Conservation (phyloP, 2,888 invertebrate genomes). For the Drosophila maculinotata region DNA sequence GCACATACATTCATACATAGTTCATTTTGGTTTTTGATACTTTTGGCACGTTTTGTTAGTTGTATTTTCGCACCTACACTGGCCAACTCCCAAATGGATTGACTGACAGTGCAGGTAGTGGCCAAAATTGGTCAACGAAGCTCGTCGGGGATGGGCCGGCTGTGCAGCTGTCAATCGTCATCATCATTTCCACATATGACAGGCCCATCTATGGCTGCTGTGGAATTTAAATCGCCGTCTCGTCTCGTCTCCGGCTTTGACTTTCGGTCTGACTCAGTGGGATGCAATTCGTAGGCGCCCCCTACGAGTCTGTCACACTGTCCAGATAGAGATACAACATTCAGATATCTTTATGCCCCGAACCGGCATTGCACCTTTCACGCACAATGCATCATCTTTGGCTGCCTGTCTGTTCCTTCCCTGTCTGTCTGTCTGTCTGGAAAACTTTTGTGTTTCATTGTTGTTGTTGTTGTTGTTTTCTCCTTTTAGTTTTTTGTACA, state of each 20-base stretch:
- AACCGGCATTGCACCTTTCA: slow-evolving; percentile 73
- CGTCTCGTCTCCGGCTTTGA: slow-evolving; percentile 25
- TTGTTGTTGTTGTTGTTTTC: slow-evolving; percentile 29
- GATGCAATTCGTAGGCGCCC: slow-evolving; percentile 81
- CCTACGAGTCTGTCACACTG: slow-evolving; percentile 74
- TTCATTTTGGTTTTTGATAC: slow-evolving; percentile 14
- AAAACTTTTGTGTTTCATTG: slow-evolving; percentile 69
- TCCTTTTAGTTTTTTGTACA: slow-evolving; percentile 51
- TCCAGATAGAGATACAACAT: slow-evolving; percentile 73
- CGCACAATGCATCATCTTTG: slow-evolving; percentile 80
- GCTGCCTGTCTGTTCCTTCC: slow-evolving; percentile 49
- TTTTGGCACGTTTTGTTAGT: slow-evolving; percentile 73
- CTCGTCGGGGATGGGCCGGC: slow-evolving; percentile 43
- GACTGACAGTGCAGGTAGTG: slow-evolving; percentile 64
- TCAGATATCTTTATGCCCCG: slow-evolving; percentile 71
- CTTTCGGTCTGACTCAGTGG: slow-evolving; percentile 71
- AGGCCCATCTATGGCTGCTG: slow-evolving; percentile 69
- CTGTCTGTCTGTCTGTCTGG: slow-evolving; percentile 41
- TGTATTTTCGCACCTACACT: slow-evolving; percentile 67
- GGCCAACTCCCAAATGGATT: slow-evolving; percentile 64
- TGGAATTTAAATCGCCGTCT: slow-evolving; percentile 72
- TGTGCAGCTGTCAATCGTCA: slow-evolving; percentile 81
- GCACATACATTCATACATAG: background rate
- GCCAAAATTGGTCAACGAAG: slow-evolving; percentile 39
- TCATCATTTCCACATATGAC: slow-evolving; percentile 75